Evolutionary conservation across 2,797 vertebrate species (phyloP), one percentile per base, ranked within the genome.

Genomic region (Epinephelus malabaricus): DNA sequence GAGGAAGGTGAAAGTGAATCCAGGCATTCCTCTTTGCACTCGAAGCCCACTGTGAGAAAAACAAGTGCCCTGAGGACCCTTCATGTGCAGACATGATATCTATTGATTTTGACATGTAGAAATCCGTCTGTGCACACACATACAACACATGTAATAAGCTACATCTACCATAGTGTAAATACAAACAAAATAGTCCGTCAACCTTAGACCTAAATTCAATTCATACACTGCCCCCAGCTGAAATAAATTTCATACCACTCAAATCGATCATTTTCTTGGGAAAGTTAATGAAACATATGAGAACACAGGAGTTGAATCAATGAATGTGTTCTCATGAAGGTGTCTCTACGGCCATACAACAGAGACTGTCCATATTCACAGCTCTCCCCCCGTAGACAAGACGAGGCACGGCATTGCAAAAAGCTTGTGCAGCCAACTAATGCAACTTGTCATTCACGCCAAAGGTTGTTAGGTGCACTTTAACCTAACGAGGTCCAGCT

Each of bases 211-310:
- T 61, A 46, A 73, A 90, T 88, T 92, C 63, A 86, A 88, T 92
- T 73, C 85, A 73, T 68, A 65, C 72, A 21, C 55, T 59, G 76
- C 83, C 79, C 71, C 71, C 62, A 88, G 89, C 83, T 73, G 71
- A 83, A 82, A 62, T 25, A 71, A 64, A 81, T 79, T 81, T 79
- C 87, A 79, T 73, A 60, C 56, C 43, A 68, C 85, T 86, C 58
- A 84, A 89, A 89, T 91, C 86, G 87, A 91, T 93, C 75, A 78
- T 78, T 83, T 82, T 88, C 74, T 83, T 82, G 80, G 78, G 72
- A 87, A 86, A 84, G 70, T 86, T 93, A 91, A 91, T 91, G 90
- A 92, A 91, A 91, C 83, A 85, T 65, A 88, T 82, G 69, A 87
- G 61, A 85, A 83, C 83, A 80, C 72, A 81, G 17, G 67, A 84